Base-by-base conservation (phyloP, 2,113 vertebrate species). In the Phaetusa simplex region DNA sequence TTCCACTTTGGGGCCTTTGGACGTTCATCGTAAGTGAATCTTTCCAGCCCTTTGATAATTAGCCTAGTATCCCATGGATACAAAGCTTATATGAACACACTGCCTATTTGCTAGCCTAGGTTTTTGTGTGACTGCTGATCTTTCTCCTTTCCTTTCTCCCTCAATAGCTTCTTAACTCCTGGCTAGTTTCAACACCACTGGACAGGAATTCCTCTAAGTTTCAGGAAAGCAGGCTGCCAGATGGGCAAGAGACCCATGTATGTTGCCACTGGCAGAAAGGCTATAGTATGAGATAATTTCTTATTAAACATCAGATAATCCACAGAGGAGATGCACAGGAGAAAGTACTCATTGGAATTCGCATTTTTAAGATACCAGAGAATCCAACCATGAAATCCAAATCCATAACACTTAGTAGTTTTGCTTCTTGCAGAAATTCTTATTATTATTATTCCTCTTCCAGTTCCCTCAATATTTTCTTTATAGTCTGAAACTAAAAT, bases 281-380 rank as follows among this genome's bases (percentile, higher is more conserved):
- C 81, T 86, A 22, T 74, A 55, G 40, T 56, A 69, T 61, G 67
- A 86, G 58, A 92, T 83, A 11, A 86, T 93, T 90, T 95, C 67
- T 86, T 95, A 88, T 80, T 90, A 76, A 97, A 92, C 79, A 70
- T 71, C 61, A 89, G 91, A 84, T 86, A 82, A 95, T 85, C 84
- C 84, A 87, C 77, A 79, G 61, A 79, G 86, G 89, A 91, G 73
- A 82, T 47, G 56, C n/a, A 38, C 4, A 67, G 81, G 69, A 74
- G 65, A 91, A 95, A 88, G n/a, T 78, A 62, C 67, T 93, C 20
- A 27, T 47, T 93, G 87, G 66, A 82, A 90, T 93, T 82, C 76
- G 34, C 61, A 80, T 94, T 82, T 96, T 95, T 93, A 85, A 94
- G 87, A 65, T 91, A 85, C 49, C 27, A 45, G 61, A 93, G 61